Percentiles rank a stretch among this genome's conserved stretches.
Conservation (phyloP, 2,113 vertebrate genomes). For the Microtus oregoni region DNA sequence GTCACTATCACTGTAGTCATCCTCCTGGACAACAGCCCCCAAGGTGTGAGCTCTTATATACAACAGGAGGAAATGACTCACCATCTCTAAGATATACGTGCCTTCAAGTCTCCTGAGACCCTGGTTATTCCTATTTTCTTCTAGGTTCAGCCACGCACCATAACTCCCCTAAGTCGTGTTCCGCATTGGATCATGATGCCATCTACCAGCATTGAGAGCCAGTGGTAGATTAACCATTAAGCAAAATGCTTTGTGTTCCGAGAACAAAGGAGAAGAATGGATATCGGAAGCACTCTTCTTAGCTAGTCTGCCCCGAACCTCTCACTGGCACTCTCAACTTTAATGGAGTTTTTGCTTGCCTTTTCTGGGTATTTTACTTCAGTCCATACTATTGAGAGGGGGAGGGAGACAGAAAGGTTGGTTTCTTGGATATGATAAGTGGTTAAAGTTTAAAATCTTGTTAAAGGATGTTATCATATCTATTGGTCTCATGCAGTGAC, state of each 20-base stretch:
- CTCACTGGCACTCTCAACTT: background rate
- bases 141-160: background rate
- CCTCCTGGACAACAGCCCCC: background rate
- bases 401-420: background rate
- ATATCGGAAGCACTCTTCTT: background rate
- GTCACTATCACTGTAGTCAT: background rate
- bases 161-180: background rate
- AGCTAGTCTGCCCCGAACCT: background rate
- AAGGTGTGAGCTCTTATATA: background rate
- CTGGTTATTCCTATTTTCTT: background rate
- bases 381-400: background rate
- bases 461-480: background rate
- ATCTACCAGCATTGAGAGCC: background rate
- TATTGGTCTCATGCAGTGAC: background rate
- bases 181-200: background rate
- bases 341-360: background rate
- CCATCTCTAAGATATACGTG: constrained; percentile 23
- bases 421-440: background rate
- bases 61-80: background rate
- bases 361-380: background rate
- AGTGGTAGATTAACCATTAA: background rate
- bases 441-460: background rate
- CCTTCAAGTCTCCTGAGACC: background rate
- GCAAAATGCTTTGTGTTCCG: background rate
- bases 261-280: background rate